Evolutionary conservation across 23 tunicate genomes (phyloP).

Genomic region (Styela clava): DNA sequence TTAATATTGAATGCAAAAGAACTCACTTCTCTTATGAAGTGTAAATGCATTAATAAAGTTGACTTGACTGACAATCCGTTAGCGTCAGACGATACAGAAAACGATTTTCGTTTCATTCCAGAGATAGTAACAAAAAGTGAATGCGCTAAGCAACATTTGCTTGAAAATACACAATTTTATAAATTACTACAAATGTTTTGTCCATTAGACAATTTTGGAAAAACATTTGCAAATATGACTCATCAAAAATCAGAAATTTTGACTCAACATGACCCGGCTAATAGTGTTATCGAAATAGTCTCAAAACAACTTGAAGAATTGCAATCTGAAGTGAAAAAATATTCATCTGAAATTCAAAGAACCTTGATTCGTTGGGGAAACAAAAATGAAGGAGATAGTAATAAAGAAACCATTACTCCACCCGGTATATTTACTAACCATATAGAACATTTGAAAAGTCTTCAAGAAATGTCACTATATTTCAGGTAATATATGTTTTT

Average conservation of each 20-base stretch:
- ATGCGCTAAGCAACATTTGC: background rate
- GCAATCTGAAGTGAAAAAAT: background rate
- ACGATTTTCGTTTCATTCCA: constrained; percentile 13
- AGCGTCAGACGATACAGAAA: background rate
- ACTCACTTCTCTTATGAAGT: background rate
- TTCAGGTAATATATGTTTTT: constrained; percentile 12
- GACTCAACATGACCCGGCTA: background rate
- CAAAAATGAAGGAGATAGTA: background rate
- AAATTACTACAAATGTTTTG: background rate
- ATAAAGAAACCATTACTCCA: background rate
- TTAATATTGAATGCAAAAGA: constrained; percentile 27
- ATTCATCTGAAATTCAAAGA: constrained; percentile 1
- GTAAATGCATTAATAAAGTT: constrained; percentile 21
- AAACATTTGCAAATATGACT: background rate
- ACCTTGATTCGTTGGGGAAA: background rate
- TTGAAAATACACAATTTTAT: background rate
- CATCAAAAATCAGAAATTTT: background rate
- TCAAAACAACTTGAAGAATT: background rate
- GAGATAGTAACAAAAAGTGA: constrained; percentile 15
- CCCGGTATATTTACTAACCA: constrained; percentile 4
- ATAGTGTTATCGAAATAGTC: background rate
- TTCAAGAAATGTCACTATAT: background rate
- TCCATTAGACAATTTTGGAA: background rate
- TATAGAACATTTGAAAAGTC: background rate
- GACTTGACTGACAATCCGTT: constrained; percentile 40